Evolutionary conservation across 2,888 invertebrate genomes (phyloP).

Genomic region (Acleris emargana): DNA sequence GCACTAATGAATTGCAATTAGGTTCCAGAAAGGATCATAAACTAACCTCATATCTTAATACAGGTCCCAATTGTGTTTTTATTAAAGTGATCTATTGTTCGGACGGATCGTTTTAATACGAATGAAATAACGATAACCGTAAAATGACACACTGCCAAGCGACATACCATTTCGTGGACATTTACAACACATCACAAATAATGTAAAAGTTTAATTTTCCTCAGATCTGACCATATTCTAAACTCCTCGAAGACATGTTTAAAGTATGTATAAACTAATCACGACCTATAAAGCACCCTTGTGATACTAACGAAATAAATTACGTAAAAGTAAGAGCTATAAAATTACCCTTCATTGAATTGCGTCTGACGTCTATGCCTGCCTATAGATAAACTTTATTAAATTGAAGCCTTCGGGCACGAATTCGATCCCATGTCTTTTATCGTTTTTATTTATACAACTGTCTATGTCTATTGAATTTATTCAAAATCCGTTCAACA

Average conservation of each 20-base stretch:
- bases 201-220: neutral
- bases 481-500: too few species aligned
- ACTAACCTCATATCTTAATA: too few species aligned
- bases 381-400: neutral
- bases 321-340: conserved; percentile 4
- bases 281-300: conserved; percentile 1
- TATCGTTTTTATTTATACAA: too few species aligned
- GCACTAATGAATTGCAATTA: too few species aligned
- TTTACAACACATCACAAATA: neutral
- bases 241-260: neutral
- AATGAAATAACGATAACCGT: neutral
- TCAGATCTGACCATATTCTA: neutral
- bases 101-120: too few species aligned
- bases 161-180: neutral
- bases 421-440: too few species aligned
- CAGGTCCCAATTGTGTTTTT: too few species aligned
- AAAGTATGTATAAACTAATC: neutral
- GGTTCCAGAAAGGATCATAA: too few species aligned
- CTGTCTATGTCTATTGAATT: too few species aligned
- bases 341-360: neutral
- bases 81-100: too few species aligned
- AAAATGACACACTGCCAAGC: conserved; percentile 1
- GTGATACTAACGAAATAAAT: neutral
- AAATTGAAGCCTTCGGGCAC: too few species aligned
- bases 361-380: neutral